These are phyloP conservation scores for Desoria tigrina DNA, from an alignment of 2,888 invertebrate species.

Conservation along the genomic window DNA sequence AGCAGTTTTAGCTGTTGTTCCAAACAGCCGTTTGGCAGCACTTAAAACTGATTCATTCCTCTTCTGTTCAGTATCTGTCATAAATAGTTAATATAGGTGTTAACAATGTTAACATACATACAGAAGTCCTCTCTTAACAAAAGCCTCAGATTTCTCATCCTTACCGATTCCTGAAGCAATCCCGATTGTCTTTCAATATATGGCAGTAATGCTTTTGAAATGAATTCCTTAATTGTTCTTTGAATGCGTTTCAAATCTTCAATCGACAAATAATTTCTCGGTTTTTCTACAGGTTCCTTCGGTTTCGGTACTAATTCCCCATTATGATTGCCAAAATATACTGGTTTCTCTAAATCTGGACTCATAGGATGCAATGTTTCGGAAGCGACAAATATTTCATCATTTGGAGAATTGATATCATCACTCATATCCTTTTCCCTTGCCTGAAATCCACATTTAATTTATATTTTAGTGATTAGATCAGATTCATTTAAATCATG, in stretches of 20 bases:
- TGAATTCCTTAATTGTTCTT: constrained; percentile 83
- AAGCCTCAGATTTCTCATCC: constrained; percentile 48
- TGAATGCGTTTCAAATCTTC: constrained; percentile 84
- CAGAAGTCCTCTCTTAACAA: background rate
- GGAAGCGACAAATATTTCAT: constrained; percentile 26
- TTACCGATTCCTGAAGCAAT: constrained; percentile 73
- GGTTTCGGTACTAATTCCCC: background rate
- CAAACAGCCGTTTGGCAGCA: constrained; percentile 94
- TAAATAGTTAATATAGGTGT: too few species aligned
- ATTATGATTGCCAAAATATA: background rate
- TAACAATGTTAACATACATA: too few species aligned
- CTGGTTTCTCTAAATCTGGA: constrained; percentile 39
- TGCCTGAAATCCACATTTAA: background rate
- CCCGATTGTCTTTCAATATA: constrained; percentile 87
- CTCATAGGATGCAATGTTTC: constrained; percentile 50
- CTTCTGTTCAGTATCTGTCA: constrained; percentile 66
- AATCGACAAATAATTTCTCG: constrained; percentile 72
- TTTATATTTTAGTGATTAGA: too few species aligned
- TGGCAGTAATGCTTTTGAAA: constrained; percentile 80
- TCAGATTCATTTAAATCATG: too few species aligned
- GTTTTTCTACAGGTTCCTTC: background rate
- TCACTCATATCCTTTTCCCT: background rate
- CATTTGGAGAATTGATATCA: constrained; percentile 10
- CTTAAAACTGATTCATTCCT: constrained; percentile 88
- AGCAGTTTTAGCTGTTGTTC: constrained; percentile 58